Base-by-base conservation (phyloP, 2,888 invertebrate genomes). In the Diploptera punctata region DNA sequence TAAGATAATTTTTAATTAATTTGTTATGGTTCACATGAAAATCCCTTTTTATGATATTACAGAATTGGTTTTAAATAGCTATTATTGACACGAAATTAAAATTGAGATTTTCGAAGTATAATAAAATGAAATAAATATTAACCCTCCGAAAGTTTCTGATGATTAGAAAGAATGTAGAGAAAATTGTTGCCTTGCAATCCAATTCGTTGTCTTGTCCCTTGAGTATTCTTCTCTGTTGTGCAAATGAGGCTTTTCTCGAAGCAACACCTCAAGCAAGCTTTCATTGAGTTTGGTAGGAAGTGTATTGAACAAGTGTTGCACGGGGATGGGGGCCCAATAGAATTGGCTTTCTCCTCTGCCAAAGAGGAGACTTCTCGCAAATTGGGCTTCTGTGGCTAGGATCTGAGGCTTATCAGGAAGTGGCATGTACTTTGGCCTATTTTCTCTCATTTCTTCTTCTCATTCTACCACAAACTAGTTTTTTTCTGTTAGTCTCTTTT, bases 221-320 rank as follows among this genome's bases (percentile, higher is more conserved):
- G n/a, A n/a, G n/a, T n/a, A n/a, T n/a, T n/a, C 21, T 43, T 38
- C 52, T 68, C 31, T 68, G 54, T 68, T 65, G 70, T 70, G 70
- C 70, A 70, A 70, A 70, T 70, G 70, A 70, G 70, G 19, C 62
- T 43, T 62, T 60, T 33, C n/a, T n/a, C 24, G 62, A 62, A 21
- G 38, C 38, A 21, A 62, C 62, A 43, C 62, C 62, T 62, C 62
- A 62, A 43, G 43, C 62, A 62, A 43, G 62, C 62, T 62, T 62
- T 62, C 62, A 62, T 24, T 38, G 62, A 21, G 62, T 52, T 52
- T 24, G 52, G 9, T 24, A 24, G 38, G 7, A n/a, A n/a, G n/a
- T n/a, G n/a, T n/a, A n/a, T n/a, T n/a, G n/a, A n/a, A n/a, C n/a
- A n/a, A n/a, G n/a, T n/a, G n/a, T n/a, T n/a, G n/a, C n/a, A n/a